Evolutionary conservation across 1,140 invertebrate species (phyloP), one percentile per base, ranked within the genome.

Genomic region (Samia ricini): DNA sequence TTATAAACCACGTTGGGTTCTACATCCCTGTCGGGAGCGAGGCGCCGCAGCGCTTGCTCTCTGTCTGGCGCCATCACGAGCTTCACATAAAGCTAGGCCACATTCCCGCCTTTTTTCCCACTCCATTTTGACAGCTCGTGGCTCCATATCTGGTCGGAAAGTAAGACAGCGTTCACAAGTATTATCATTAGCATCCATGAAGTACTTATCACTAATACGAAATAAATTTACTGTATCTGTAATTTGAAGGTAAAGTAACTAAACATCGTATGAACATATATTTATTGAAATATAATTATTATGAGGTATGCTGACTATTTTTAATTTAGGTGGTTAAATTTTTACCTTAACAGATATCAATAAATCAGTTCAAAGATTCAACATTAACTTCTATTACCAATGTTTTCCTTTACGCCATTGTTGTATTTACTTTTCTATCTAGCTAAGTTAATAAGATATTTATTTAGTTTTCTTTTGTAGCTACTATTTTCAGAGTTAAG

Each of bases 21-120:
- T 67, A 69, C 69, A 69, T 89, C 87, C 75, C 76, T 57, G 64
- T 89, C 77, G 73, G 56, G 59, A 77, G 15, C 56, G 36, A 20
- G 55, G 36, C 23, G 21, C 36, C 22, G 57, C 66, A 65, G 54
- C 61, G 56, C 49, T 20, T 58, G 54, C 64, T 83, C 83, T 80
- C 85, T 61, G 63, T 83, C 76, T 77, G 66, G 57, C 85, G 84
- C 85, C 80, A 88, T 88, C 83, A 90, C 80, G 85, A 90, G 87
- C 81, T 78, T 80, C 87, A 85, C 84, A 89, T 90, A 90, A 89
- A 90, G 81, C 79, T 82, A 73, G 66, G 85, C 88, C 88, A 80
- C 88, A 90, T 88, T 90, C 88, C 85, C 88, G 85, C 88, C 85
- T 88, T 88, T 90, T 90, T 90, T 88, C 88, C 83, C 87, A 90